phyloP scores from a whole-genome alignment of 1,140 invertebrate genomes.

The Apolygus lucorum region DNA sequence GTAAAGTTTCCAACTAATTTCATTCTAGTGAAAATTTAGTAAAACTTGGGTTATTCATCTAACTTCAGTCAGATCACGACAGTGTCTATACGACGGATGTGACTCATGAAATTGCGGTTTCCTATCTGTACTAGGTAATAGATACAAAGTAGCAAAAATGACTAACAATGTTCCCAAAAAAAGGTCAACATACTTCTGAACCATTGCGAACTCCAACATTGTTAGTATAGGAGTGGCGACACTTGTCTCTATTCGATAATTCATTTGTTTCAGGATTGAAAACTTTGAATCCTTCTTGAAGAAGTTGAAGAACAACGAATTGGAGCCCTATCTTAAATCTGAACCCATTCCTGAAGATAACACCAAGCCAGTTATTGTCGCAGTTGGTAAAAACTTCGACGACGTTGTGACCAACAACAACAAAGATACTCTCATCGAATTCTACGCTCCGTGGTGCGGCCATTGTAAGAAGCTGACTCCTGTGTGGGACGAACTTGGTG shows the following conservation, averaged over 20 bases:
- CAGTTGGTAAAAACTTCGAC: slow-evolving; percentile 95
- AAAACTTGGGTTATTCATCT: too few species aligned
- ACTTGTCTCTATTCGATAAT: too few species aligned
- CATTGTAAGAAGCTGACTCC: slow-evolving; percentile 96
- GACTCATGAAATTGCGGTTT: too few species aligned
- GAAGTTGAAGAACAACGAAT: slow-evolving; percentile 67
- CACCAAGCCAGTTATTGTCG: slow-evolving; percentile 75
- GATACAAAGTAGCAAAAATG: too few species aligned
- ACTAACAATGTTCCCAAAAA: too few species aligned
- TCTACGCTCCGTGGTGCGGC: slow-evolving; percentile 98
- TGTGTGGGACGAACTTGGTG: slow-evolving; percentile 86
- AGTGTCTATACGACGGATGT: too few species aligned
- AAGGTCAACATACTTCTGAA: neutral
- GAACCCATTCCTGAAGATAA: slow-evolving; percentile 85
- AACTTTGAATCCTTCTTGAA: slow-evolving; percentile 80
- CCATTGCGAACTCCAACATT: slow-evolving; percentile 14
- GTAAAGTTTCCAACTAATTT: too few species aligned
- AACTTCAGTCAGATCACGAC: too few species aligned
- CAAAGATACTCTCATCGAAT: slow-evolving; percentile 93
- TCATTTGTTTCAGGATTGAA: too few species aligned
- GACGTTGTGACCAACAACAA: slow-evolving; percentile 84
- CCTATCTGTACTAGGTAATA: too few species aligned
- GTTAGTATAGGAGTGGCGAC: slow-evolving; percentile 28
- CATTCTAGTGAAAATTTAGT: too few species aligned
- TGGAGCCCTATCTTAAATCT: slow-evolving; percentile 93